phyloP scores from a whole-genome alignment of 1,140 invertebrate species.

The Sinella curviseta region DNA sequence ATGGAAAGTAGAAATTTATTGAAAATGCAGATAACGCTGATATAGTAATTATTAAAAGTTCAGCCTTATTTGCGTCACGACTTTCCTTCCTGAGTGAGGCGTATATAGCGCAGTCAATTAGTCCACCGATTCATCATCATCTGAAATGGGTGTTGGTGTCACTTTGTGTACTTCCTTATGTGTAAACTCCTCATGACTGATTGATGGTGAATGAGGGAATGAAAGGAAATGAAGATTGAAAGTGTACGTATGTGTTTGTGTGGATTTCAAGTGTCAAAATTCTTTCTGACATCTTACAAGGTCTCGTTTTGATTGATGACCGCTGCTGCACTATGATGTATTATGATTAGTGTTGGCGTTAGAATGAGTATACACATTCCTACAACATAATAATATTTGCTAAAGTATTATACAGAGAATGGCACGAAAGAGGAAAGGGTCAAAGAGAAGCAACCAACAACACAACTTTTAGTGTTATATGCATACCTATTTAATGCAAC shows the following conservation, averaged over 20 bases:
- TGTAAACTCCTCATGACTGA: neutral
- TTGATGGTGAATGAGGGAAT: neutral
- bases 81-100: neutral
- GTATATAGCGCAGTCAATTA: neutral
- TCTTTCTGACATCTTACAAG: neutral
- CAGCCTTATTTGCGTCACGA: neutral
- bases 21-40: no score
- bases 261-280: constrained; percentile 7
- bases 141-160: neutral
- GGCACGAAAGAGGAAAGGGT: no score
- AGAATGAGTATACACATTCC: no score
- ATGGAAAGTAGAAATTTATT: no score
- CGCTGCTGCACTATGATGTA: neutral
- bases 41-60: neutral
- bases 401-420: no score
- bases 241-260: constrained; percentile 5
- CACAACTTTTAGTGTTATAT: no score
- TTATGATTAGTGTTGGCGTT: constrained; percentile 2
- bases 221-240: constrained; percentile 27
- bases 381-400: no score
- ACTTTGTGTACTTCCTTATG: neutral
- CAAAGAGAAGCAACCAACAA: no score
- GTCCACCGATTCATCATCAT: neutral
- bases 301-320: constrained; percentile 20
- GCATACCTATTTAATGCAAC: no score